Conservation (phyloP, 2,797 vertebrate genomes). For the Enteromius thamalakanensis region DNA sequence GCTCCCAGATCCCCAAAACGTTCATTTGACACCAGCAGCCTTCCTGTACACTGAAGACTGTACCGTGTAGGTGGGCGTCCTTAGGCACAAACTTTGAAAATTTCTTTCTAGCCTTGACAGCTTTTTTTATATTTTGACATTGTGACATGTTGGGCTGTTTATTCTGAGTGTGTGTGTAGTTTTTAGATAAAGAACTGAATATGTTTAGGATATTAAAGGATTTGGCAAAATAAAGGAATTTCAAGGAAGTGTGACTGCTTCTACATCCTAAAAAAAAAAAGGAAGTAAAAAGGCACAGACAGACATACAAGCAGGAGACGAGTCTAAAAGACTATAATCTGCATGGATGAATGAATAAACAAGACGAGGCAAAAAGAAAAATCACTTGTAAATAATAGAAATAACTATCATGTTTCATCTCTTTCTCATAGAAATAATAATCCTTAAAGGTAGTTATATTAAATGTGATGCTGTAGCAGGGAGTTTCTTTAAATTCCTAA, state of each 20-base stretch:
- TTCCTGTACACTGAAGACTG: not conserved
- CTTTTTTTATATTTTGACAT: not conserved
- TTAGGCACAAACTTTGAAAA: not conserved
- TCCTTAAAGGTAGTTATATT: slow-evolving; percentile 51
- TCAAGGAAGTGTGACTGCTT: slow-evolving; percentile 29
- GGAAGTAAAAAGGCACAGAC: slow-evolving; percentile 36
- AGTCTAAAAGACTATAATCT: slow-evolving; percentile 29
- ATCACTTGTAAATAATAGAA: slow-evolving; percentile 44
- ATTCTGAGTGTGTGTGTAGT: not conserved
- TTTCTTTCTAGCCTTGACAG: not conserved
- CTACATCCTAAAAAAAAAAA: slow-evolving; percentile 5
- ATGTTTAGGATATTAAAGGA: slow-evolving; percentile 23
- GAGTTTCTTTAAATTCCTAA: slow-evolving; percentile 46
- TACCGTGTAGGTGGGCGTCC: not conserved
- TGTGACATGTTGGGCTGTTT: slow-evolving; percentile 4
- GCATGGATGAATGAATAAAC: slow-evolving; percentile 15
- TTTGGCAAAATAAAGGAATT: slow-evolving; percentile 54
- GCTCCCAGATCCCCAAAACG: not conserved
- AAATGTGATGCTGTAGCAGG: slow-evolving; percentile 56
- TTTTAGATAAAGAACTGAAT: slow-evolving; percentile 8
- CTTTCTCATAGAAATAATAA: slow-evolving; percentile 51
- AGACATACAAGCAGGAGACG: slow-evolving; percentile 28
- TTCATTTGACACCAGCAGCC: not conserved
- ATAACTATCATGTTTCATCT: slow-evolving; percentile 51
- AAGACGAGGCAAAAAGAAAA: slow-evolving; percentile 6